Evolutionary conservation across 2,113 vertebrate species (phyloP), one percentile per base, ranked within the genome.

Genomic region (Damaliscus lunatus): DNA sequence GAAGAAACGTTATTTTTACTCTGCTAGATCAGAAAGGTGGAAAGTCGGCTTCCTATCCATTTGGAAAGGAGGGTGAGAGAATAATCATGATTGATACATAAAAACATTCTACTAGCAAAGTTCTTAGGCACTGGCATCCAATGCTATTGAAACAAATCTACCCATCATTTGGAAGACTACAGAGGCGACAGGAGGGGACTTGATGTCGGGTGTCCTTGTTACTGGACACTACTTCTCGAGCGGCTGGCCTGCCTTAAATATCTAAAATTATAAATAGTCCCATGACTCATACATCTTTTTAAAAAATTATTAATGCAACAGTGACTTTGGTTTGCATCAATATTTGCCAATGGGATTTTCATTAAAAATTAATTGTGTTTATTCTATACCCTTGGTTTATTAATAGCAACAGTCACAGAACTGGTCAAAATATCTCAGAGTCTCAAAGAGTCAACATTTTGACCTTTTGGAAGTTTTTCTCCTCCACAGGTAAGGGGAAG

Each of bases 301-400:
- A 78, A 96, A 92, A 43, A 92, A 46, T 19, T 57, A 64, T 64
- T 93, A 93, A 77, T 19, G 82, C n/a, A 67, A 36, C 23, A 77
- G 46, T 88, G 43, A 98, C 77, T 60, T 57, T 84, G 4, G 64
- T 15, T 31, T 27, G 36, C 36, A 88, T 90, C 74, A 67, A 57
- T 57, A 88, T 62, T 59, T 84, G 91, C 60, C 74, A 93, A 77
- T 33, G 40, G 31, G 7, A 40, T 67, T 93, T 77, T 52, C 94
- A 95, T 97, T 94, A 94, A 97, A 94, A 97, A 97, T 91, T 93
- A 94, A 97, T 21, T 21, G 6, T 62, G n/a, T 59, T 82, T 80
- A 74, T 74, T 80, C 67, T 97, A 31, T 77, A 57, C 25, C 96
- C 52, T 87, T 82, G 80, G 53, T 87, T 96, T 83, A 94, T 80